Conservation (phyloP, 2,113 vertebrate species). For the Dendropsophus ebraccatus region DNA sequence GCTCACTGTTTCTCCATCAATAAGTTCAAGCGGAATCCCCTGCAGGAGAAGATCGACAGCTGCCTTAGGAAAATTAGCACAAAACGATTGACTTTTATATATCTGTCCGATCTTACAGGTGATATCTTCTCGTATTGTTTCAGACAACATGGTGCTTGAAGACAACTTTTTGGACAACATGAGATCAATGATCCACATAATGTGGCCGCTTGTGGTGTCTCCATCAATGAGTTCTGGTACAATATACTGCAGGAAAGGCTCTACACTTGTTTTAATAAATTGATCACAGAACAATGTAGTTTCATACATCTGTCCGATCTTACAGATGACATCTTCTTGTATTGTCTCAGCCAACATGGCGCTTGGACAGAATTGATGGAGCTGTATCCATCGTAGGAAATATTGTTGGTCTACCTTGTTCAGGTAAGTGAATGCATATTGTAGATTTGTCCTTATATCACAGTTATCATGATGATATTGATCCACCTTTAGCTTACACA, state of each 20-base stretch:
- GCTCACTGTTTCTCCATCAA: conserved; percentile 77
- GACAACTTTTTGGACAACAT: too few relatives aligned
- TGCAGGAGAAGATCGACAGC: conserved; percentile 70
- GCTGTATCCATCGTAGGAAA: conserved; percentile 67
- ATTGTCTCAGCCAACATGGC: not conserved
- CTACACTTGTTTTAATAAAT: conserved; percentile 61
- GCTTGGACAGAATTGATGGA: conserved; percentile 73
- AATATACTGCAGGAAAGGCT: conserved; percentile 74
- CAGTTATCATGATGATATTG: not conserved
- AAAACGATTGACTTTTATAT: conserved; percentile 66
- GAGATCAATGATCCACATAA: conserved; percentile 78
- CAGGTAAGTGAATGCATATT: conserved; percentile 57
- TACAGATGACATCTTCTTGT: conserved; percentile 58
- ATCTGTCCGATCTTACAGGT: conserved; percentile 78
- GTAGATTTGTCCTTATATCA: not conserved
- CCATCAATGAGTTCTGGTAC: conserved; percentile 81
- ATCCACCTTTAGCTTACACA: conserved; percentile 13
- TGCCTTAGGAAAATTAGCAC: conserved; percentile 53
- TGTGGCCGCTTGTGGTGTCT: conserved; percentile 74
- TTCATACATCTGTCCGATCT: conserved; percentile 82
- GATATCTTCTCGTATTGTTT: not conserved
- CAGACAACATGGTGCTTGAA: not conserved
- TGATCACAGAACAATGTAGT: not conserved
- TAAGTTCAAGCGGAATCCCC: conserved; percentile 78
- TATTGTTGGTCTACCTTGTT: conserved; percentile 59